Conservation (phyloP, 2,888 invertebrate species). For the Ennomos quercinarius region DNA sequence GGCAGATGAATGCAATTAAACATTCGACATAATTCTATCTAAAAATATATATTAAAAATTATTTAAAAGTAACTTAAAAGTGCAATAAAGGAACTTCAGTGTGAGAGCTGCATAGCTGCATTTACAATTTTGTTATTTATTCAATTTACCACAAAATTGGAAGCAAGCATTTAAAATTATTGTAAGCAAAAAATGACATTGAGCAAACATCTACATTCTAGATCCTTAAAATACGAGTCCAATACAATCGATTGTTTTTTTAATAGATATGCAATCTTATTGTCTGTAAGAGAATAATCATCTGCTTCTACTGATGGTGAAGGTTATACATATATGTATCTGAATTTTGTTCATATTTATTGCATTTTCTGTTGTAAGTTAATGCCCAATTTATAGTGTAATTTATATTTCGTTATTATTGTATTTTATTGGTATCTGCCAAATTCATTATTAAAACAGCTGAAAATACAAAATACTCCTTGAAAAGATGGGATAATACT, state of each 20-base stretch:
- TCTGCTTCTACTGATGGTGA: conserved; percentile 18
- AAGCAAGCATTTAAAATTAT: conserved; percentile 25
- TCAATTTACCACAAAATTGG: conserved; percentile 17
- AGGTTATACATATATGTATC: background rate
- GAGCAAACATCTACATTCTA: conserved; percentile 38
- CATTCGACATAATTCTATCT: background rate
- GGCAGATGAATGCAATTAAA: background rate
- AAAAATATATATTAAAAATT: background rate
- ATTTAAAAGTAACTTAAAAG: background rate
- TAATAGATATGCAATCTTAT: conserved; percentile 45
- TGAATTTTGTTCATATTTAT: background rate
- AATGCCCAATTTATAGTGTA: too few species aligned
- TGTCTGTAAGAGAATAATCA: conserved; percentile 33
- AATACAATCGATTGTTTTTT: conserved; percentile 17
- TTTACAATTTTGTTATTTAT: conserved; percentile 1
- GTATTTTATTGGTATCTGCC: too few species aligned
- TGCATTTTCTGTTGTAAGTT: too few species aligned
- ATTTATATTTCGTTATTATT: too few species aligned
- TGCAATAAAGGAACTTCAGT: conserved; percentile 20
- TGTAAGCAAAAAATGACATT: conserved; percentile 40
- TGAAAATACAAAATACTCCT: too few species aligned
- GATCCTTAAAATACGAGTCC: conserved; percentile 11
- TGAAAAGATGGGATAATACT: too few species aligned
- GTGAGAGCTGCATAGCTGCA: conserved; percentile 22
- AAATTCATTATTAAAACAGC: too few species aligned